Conservation (phyloP, 2,113 vertebrate species). For the Gasterosteus nipponicus region DNA sequence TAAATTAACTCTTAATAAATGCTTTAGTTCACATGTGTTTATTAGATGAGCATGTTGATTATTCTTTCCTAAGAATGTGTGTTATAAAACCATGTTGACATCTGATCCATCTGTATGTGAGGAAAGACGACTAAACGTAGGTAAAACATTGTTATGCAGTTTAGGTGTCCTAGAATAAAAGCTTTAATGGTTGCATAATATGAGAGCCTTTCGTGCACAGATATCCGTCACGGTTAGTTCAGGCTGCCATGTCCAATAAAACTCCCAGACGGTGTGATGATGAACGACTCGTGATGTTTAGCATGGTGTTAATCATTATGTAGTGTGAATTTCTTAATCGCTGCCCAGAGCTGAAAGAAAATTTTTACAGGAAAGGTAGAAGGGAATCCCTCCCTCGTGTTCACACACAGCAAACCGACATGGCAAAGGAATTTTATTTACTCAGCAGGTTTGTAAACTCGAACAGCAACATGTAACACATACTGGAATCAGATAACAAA, state of each 20-base stretch:
- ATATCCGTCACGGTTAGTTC: neutral
- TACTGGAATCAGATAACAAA: neutral
- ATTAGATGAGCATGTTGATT: neutral
- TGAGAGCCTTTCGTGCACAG: neutral
- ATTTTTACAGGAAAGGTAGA: neutral
- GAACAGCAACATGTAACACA: neutral
- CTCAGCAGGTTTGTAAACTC: slow-evolving; percentile 2
- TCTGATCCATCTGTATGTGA: too few species aligned
- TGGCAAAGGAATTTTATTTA: neutral
- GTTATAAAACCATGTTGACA: too few species aligned
- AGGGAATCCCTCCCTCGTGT: neutral
- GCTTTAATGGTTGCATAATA: neutral
- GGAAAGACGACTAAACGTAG: too few species aligned
- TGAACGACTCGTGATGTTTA: slow-evolving; percentile 31
- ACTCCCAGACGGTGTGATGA: slow-evolving; percentile 41
- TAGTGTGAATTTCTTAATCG: slow-evolving; percentile 48
- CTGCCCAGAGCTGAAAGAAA: slow-evolving; percentile 11
- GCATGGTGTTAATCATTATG: slow-evolving; percentile 38
- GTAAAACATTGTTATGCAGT: neutral
- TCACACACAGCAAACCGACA: neutral
- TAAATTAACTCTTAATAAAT: neutral
- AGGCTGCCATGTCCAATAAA: slow-evolving; percentile 19
- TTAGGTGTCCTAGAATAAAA: neutral
- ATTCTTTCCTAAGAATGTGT: too few species aligned
- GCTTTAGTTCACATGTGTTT: neutral